Evolutionary conservation across 92 coral and sea anemone genomes (phyloP), one percentile per base, ranked within the genome.

Genomic region (Zoanthus sansibaricus): DNA sequence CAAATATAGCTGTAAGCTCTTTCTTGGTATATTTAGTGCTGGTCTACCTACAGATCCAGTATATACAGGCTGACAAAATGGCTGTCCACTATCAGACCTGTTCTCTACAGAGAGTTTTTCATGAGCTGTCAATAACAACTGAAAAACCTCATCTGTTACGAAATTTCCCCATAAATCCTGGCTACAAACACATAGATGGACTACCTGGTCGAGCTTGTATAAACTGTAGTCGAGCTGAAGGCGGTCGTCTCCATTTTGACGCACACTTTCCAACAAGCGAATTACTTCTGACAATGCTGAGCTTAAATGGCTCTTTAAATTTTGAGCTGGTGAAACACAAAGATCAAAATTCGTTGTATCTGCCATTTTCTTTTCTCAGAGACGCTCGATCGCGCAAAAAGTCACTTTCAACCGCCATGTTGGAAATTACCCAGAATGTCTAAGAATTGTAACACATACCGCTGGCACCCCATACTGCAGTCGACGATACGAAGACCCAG

Each of bases 1-100:
- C 67, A 82, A 87, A 30, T 80, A 70, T 25, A 79, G 48, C 66
- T 87, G 79, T 55, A 87, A 25, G n/a, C 82, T 87, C 61, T 87
- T 86, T 71, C 47, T 87, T 45, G 90, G 90, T 70, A 87, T 70
- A 77, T 59, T 76, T 79, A 87, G 82, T 45, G 71, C 80, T 68
- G 86, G 90, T 33, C 90, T 76, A 37, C 86, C 86, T 52, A 72
- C 45, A 33, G 73, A 77, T 71, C 76, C 85, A 42, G 84, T 86
- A 54, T 86, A 77, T 37, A 86, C 83, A n/a, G 72, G 75, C 66
- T 79, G 85, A 18, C 66, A 79, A 61, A 21, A n/a, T 17, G 44
- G 46, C 49, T 52, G 37, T 32, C 18, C 21, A 25, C 78, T n/a
- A 6, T 11, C 61, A 76, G 66, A 21, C 42, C 58, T 84, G 31